Base-by-base conservation (phyloP, 1,140 invertebrate genomes). In the Steinernema feltiae region DNA sequence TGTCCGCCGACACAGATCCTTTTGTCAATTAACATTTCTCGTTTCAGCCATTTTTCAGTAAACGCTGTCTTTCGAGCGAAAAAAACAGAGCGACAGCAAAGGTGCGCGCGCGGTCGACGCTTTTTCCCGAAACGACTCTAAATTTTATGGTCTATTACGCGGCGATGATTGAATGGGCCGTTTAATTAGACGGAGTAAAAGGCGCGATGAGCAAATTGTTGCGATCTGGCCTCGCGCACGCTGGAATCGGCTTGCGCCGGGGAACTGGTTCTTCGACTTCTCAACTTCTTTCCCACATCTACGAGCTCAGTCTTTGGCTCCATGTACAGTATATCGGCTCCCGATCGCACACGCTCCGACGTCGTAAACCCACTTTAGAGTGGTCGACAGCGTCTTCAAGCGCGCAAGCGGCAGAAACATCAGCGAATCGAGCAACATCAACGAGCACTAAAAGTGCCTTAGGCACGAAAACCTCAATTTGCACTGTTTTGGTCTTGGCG, bases 141-240 rank as follows among this genome's bases (percentile, higher is more conserved):
- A 63, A 63, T 27, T 63, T 63, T 63, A 63, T 63, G 53, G 53
- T 63, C 53, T 63, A 63, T 63, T 63, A 63, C 53, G 53, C 53
- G 24, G 24, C 53, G 53, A 63, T 63, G 53, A 63, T 63, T 63
- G 53, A 63, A 63, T 63, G 53, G 53, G 53, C 53, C 53, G 53
- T 63, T 63, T 63, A 63, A 63, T 63, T 63, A 63, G 53, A 27
- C 53, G 53, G 24, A 63, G 53, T 63, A 63, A 63, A 63, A 63
- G 53, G 53, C 53, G 53, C 53, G 24, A 63, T 63, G 53, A 63
- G 53, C 53, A 63, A 63, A 63, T 63, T 63, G 53, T 63, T 63
- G 53, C 53, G 53, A 63, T 63, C 53, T 63, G 53, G 53, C 53
- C 53, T 63, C 53, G 53, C 53, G 53, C 24, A 27, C 53, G 53